phyloP scores from a whole-genome alignment of 2,113 vertebrate species.

The Corythoichthys intestinalis region DNA sequence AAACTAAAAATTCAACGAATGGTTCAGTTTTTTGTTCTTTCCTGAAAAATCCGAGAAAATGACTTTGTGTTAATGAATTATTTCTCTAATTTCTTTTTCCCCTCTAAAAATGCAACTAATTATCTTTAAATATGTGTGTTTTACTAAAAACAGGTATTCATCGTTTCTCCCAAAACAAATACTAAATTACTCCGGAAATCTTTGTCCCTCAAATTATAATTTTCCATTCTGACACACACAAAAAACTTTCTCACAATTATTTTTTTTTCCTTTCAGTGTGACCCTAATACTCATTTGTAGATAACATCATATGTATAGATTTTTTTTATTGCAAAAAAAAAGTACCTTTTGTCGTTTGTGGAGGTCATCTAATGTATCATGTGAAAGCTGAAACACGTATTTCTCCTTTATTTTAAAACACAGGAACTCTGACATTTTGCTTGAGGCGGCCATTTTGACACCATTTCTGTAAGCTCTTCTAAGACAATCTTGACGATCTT shows the following conservation, averaged over 20 bases:
- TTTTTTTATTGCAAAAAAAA: slow-evolving; percentile 16
- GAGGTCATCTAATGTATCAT: slow-evolving; percentile 63
- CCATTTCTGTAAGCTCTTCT: not conserved
- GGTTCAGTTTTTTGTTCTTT: too few species aligned
- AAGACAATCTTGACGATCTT: not conserved
- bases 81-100: not conserved
- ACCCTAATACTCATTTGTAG: not conserved
- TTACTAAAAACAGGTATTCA: too few species aligned
- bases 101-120: too few species aligned
- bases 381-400: not conserved
- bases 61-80: too few species aligned
- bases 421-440: not conserved
- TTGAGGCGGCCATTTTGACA: not conserved
- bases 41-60: too few species aligned
- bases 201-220: not conserved
- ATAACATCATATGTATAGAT: not conserved
- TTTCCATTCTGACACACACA: not conserved
- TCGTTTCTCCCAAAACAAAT: not conserved
- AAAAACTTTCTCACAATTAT: slow-evolving; percentile 50
- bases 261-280: slow-evolving; percentile 24
- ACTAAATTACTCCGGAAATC: not conserved
- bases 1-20: too few species aligned
- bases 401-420: not conserved
- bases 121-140: too few species aligned
- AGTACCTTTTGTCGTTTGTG: slow-evolving; percentile 64